A percentile compares a stretch with the other conserved stretches of the same genome.
phyloP scores from a whole-genome alignment of 2,113 vertebrate genomes.

The Nesogale talazaci region DNA sequence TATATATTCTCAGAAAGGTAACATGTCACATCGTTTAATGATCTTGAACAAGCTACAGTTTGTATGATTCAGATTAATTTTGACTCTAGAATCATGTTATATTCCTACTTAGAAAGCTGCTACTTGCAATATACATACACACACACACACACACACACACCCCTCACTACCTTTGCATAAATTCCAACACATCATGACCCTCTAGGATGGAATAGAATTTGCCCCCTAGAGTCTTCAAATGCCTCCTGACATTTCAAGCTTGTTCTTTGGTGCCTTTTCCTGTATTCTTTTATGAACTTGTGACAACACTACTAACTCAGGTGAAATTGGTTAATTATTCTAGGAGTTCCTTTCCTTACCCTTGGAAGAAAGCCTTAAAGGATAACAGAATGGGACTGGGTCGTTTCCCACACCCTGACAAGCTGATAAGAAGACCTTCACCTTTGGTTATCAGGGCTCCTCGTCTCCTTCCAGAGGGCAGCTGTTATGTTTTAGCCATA shows the following conservation, averaged over 20 bases:
- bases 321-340: background rate
- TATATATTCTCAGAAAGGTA: background rate
- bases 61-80: background rate
- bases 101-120: background rate
- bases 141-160: too few species aligned
- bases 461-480: conserved; percentile 22
- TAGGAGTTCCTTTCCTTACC: background rate
- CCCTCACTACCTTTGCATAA: too few species aligned
- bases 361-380: background rate
- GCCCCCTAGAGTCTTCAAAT: background rate
- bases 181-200: too few species aligned
- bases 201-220: too few species aligned
- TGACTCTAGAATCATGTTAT: background rate
- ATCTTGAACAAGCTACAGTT: background rate
- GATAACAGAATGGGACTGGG: background rate
- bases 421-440: background rate
- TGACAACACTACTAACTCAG: background rate
- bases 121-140: background rate
- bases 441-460: background rate
- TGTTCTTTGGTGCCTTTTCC: background rate
- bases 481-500: conserved; percentile 31
- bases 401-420: background rate
- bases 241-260: background rate
- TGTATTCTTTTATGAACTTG: background rate
- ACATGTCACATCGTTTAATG: background rate